Evolutionary conservation across 2,888 invertebrate genomes (phyloP).

Genomic region (Lepidonotus clava): DNA sequence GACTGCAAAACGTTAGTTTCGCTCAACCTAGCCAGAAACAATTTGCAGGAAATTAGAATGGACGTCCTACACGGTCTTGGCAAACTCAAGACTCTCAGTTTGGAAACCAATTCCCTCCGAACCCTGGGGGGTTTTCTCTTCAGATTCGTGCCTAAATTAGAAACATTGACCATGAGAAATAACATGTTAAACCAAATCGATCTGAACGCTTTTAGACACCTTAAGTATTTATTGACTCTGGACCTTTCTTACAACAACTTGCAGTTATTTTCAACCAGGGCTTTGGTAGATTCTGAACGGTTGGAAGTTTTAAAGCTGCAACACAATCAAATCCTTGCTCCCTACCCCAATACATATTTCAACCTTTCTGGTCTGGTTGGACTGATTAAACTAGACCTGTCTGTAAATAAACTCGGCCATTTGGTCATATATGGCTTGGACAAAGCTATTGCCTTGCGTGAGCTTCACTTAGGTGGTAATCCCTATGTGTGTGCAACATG

Average conservation of each 20-base stretch:
- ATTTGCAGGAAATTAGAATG: neutral
- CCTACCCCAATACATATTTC: neutral
- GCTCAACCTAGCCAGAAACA: neutral
- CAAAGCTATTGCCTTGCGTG: neutral
- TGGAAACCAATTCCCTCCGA: neutral
- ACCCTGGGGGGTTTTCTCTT: neutral
- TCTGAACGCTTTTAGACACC: neutral
- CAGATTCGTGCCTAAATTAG: neutral
- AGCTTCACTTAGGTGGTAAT: neutral
- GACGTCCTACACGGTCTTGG: neutral
- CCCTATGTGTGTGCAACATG: neutral
- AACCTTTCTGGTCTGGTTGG: neutral
- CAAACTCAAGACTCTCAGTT: neutral
- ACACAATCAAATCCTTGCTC: neutral
- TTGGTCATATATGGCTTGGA: neutral
- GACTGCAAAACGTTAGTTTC: neutral
- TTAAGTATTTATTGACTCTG: neutral
- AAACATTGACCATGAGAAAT: neutral
- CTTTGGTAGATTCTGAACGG: neutral
- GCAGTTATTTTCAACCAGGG: neutral
- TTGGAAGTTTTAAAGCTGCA: neutral
- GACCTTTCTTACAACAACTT: slow-evolving; percentile 23
- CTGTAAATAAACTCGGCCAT: neutral
- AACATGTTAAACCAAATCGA: neutral
- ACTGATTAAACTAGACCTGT: neutral